Evolutionary conservation across 2,888 invertebrate species (phyloP).

Genomic region (Iphiclides podalirius): DNA sequence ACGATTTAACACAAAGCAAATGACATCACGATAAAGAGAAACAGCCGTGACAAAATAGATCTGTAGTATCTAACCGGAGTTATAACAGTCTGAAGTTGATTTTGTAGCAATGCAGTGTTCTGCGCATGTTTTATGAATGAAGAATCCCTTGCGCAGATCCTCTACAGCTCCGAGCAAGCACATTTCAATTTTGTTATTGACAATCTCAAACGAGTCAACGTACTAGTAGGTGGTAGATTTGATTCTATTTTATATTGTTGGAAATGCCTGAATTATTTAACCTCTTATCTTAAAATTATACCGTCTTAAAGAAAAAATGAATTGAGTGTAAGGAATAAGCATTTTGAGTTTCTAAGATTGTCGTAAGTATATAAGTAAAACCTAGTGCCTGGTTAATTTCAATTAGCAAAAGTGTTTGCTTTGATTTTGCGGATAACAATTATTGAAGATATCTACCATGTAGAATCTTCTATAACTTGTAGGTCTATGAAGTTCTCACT

Average conservation of each 20-base stretch:
- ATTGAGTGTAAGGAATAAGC: too few species aligned
- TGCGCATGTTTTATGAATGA: conserved; percentile 67
- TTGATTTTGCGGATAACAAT: too few species aligned
- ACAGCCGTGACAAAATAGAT: conserved; percentile 47
- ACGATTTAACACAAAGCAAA: conserved; percentile 35
- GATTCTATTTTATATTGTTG: conserved; percentile 1
- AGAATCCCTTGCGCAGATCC: conserved; percentile 63
- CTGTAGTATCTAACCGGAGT: conserved; percentile 50
- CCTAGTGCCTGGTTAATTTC: too few species aligned
- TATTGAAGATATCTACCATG: too few species aligned
- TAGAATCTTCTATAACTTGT: too few species aligned
- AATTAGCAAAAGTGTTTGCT: too few species aligned
- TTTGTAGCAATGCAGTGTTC: conserved; percentile 75
- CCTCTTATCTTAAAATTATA: too few species aligned
- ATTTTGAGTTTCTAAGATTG: too few species aligned
- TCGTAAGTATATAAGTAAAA: too few species aligned
- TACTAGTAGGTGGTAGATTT: conserved; percentile 40
- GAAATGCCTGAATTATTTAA: too few species aligned
- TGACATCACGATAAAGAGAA: conserved; percentile 43
- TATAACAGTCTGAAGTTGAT: conserved; percentile 61
- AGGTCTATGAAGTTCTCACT: background rate
- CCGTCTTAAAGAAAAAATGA: too few species aligned
- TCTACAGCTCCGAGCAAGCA: conserved; percentile 40
- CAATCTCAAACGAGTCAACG: conserved; percentile 60
- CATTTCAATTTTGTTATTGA: conserved; percentile 66